Evolutionary conservation across 1,140 invertebrate genomes (phyloP), one percentile per base, ranked within the genome.

Genomic region (Drosophila auraria): DNA sequence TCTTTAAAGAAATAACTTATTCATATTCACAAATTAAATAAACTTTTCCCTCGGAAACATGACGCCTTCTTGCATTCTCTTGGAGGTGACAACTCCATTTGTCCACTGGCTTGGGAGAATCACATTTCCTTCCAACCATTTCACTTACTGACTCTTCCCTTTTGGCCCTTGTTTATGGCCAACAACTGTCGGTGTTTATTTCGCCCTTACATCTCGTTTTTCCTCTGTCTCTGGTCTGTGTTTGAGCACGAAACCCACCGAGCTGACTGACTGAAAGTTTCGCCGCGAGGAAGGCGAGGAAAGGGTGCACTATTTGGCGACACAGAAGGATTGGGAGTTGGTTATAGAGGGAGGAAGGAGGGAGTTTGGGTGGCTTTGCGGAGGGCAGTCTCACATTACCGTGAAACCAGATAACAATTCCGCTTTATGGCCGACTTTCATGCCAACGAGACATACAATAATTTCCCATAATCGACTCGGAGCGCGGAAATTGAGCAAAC

Each of bases 401-500:
- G 42, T 78, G 83, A 87, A 87, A 89, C 77, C 84, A 89, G 83
- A 87, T 89, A 89, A 81, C 84, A 62, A 75, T 87, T 87, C 75
- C 44, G 69, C 78, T 80, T 89, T 90, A 89, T 79, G 84, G 79
- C 70, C 73, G 65, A 44, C 62, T 86, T 86, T 86, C 86, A 89
- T 89, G 86, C 86, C 68, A 90, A 65, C 61, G 68, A 86, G 86
- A 74, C 86, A 81, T 89, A 84, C 78, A 90, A 89, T 89, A 89
- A 89, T 89, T 90, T 64, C 61, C 86, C 79, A 61, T 89, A 89
- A 90, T 89, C 86, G 82, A 77, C 82, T 68, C 65, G 57, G 42
- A 82, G 82, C 78, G 82, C 71, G 53, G 71, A 86, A 89, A 89
- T 90, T 89, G 86, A 89, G 82, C 86, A 90, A 89, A 90, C 86